phyloP scores from a whole-genome alignment of 1,140 invertebrate genomes.

The Holcopasites calliopsidis region DNA sequence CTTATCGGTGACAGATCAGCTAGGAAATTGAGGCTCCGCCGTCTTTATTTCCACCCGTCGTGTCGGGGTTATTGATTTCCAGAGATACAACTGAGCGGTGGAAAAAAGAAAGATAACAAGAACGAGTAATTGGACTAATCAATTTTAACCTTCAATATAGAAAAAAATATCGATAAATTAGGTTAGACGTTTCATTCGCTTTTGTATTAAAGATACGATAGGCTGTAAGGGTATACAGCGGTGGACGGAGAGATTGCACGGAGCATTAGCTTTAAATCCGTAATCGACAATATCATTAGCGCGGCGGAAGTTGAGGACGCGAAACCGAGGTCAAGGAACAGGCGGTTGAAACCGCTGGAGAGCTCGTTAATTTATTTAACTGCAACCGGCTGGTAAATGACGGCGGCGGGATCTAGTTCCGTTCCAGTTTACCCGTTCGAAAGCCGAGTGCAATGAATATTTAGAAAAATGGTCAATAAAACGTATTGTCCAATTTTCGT shows the following conservation, averaged over 20 bases:
- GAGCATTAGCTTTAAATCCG: constrained; percentile 56
- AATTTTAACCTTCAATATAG: not conserved
- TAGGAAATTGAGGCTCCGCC: constrained; percentile 1
- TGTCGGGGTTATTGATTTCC: not conserved
- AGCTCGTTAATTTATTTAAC: constrained; percentile 50
- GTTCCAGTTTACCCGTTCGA: not conserved
- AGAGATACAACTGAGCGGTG: too few relatives aligned
- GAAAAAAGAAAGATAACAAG: not conserved
- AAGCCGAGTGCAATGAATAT: not conserved
- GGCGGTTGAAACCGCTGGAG: constrained; percentile 20
- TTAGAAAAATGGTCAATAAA: constrained; percentile 7
- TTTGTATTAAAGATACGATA: constrained; percentile 17
- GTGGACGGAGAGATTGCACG: constrained; percentile 16
- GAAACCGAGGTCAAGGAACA: constrained; percentile 18
- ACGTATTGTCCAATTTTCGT: constrained; percentile 38
- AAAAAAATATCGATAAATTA: not conserved
- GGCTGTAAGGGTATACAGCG: not conserved
- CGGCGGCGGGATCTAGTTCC: not conserved
- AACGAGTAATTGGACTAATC: not conserved
- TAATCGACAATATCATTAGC: constrained; percentile 59
- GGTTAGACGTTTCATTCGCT: not conserved
- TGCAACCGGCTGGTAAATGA: not conserved
- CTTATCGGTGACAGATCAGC: constrained; percentile 30
- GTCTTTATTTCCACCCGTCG: not conserved
- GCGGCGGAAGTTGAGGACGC: constrained; percentile 28